phyloP scores from a whole-genome alignment of 2,888 invertebrate species.

The Empis livida region DNA sequence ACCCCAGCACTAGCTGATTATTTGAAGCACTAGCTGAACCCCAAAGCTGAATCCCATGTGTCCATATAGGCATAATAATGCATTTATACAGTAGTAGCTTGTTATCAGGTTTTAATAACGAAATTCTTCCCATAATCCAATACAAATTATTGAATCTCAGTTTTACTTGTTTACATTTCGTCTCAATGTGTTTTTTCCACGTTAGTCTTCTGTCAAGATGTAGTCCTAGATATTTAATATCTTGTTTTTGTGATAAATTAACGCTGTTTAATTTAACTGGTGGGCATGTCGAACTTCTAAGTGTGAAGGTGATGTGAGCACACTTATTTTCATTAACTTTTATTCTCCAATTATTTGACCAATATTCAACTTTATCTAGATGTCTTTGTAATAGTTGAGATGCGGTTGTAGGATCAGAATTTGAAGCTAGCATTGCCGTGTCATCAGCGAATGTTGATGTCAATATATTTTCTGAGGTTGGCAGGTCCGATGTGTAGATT shows the following conservation, averaged over 20 bases:
- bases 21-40: not conserved
- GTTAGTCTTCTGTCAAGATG: too few relatives aligned
- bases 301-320: too few relatives aligned
- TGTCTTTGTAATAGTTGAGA: not conserved
- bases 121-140: conserved; percentile 1
- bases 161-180: conserved; percentile 2
- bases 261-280: too few relatives aligned
- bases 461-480: not conserved
- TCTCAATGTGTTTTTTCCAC: conserved; percentile 1
- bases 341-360: not conserved
- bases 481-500: not conserved
- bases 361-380: not conserved
- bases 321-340: not conserved
- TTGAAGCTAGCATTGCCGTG: not conserved
- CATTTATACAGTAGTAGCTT: conserved; percentile 2
- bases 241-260: too few relatives aligned
- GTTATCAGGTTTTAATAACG: not conserved
- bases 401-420: not conserved
- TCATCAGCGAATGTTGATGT: not conserved
- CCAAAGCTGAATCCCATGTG: conserved; percentile 1
- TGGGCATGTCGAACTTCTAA: too few relatives aligned
- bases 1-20: conserved; percentile 3
- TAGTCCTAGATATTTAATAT: too few relatives aligned
- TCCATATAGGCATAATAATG: conserved; percentile 2
- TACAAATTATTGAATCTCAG: not conserved